phyloP scores from a whole-genome alignment of 2,797 vertebrate species.

The Buceros bicornis region DNA sequence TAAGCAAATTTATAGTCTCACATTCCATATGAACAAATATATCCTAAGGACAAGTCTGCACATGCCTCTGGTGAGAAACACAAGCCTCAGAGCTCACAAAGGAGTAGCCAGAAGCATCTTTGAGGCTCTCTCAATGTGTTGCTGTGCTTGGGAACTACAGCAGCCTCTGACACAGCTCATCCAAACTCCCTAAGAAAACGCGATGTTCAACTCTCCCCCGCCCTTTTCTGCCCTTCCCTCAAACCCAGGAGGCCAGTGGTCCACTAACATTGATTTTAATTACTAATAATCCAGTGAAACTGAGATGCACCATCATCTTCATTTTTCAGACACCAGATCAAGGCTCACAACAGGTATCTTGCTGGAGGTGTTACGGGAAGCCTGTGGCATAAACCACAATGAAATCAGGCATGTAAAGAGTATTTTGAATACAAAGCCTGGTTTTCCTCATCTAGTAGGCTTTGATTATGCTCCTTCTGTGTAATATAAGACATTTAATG shows the following conservation, averaged over 20 bases:
- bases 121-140: neutral
- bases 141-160: neutral
- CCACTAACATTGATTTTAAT: neutral
- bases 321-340: neutral
- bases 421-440: neutral
- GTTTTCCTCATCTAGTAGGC: neutral
- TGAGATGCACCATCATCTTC: neutral
- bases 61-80: neutral
- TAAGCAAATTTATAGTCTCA: neutral
- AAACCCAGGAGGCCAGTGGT: neutral
- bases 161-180: neutral
- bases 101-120: neutral
- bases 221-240: neutral
- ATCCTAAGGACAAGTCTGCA: neutral
- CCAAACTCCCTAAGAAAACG: neutral
- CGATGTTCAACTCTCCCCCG: rapidly evolving
- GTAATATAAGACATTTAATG: neutral
- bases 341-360: neutral
- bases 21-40: neutral
- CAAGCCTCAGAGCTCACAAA: neutral
- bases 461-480: neutral
- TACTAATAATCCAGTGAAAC: neutral
- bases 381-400: neutral
- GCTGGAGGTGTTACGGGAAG: neutral
- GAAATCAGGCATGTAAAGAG: neutral